Conservation (phyloP, 2,888 invertebrate species). For the Zonitis immaculata region DNA sequence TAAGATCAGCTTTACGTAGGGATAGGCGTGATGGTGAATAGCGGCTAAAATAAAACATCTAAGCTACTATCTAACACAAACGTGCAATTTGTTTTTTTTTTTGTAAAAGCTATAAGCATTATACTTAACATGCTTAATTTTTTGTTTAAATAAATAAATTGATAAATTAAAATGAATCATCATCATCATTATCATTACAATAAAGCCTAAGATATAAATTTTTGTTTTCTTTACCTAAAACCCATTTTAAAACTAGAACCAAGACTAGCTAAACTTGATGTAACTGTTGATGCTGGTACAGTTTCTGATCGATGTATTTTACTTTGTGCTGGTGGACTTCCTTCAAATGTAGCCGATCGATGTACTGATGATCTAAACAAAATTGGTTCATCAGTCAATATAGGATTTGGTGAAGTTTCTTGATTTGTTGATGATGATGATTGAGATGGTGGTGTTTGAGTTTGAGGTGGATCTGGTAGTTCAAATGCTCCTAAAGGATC, state of each 20-base stretch:
- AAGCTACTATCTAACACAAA: constrained; percentile 29
- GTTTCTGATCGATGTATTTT: constrained; percentile 68
- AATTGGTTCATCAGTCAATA: constrained; percentile 63
- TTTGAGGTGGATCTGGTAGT: constrained; percentile 35
- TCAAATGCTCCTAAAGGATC: constrained; percentile 84
- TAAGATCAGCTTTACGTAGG: constrained; percentile 75
- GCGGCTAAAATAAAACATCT: constrained; percentile 61
- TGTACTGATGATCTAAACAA: constrained; percentile 54
- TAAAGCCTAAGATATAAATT: too few species aligned
- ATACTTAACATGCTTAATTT: constrained; percentile 8
- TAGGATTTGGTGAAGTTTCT: constrained; percentile 29
- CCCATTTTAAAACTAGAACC: constrained; percentile 80
- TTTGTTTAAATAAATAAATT: too few species aligned
- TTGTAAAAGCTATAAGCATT: constrained; percentile 12
- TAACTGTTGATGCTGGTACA: constrained; percentile 67
- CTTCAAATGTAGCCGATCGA: constrained; percentile 56
- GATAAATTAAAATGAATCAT: too few species aligned
- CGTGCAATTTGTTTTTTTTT: constrained; percentile 13
- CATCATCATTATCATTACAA: too few species aligned
- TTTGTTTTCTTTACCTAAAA: constrained; percentile 81
- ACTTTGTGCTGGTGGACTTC: constrained; percentile 46
- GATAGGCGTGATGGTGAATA: constrained; percentile 79
- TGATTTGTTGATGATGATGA: too few species aligned
- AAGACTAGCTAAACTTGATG: constrained; percentile 72
- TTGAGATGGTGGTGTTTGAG: constrained; percentile 29